Conservation (phyloP, 2,113 vertebrate genomes). For the Oxyruncus cristatus region DNA sequence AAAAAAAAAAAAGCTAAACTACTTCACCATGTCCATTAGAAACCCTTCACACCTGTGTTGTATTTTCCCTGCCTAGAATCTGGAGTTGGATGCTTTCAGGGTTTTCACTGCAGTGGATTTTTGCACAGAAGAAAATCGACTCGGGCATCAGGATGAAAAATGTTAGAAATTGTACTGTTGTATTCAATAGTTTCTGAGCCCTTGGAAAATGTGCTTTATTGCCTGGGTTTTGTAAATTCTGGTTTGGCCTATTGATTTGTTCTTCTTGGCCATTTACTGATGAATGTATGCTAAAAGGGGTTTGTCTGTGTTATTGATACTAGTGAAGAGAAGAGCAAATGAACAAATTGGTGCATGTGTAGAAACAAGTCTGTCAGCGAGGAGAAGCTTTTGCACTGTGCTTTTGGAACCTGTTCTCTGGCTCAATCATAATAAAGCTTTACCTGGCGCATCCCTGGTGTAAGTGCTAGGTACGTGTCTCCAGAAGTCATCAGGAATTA, state of each 20-base stretch:
- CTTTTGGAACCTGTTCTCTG: not conserved
- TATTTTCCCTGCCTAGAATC: not conserved
- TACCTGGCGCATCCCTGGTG: not conserved
- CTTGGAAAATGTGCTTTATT: not conserved
- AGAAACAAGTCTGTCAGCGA: not conserved
- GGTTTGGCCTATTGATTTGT: not conserved
- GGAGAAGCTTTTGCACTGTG: not conserved
- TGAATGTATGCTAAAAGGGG: not conserved
- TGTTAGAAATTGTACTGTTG: not conserved
- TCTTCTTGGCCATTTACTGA: not conserved
- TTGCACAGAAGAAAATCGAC: not conserved
- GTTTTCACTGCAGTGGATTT: not conserved
- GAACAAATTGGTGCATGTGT: not conserved
- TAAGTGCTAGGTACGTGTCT: fast-evolving
- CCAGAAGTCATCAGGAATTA: not conserved
- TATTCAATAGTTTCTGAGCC: not conserved
- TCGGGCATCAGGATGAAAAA: not conserved
- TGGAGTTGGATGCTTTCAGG: not conserved
- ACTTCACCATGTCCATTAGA: not conserved
- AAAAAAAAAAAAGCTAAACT: not conserved
- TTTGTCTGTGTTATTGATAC: not conserved
- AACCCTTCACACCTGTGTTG: not conserved
- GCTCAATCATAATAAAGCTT: conserved; percentile 14
- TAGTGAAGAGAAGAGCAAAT: not conserved
- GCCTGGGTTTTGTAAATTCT: not conserved